A percentile compares a stretch with the other conserved stretches of the same genome.
Conservation (phyloP, 2,113 vertebrate genomes). For the Nyctibius bracteatus region DNA sequence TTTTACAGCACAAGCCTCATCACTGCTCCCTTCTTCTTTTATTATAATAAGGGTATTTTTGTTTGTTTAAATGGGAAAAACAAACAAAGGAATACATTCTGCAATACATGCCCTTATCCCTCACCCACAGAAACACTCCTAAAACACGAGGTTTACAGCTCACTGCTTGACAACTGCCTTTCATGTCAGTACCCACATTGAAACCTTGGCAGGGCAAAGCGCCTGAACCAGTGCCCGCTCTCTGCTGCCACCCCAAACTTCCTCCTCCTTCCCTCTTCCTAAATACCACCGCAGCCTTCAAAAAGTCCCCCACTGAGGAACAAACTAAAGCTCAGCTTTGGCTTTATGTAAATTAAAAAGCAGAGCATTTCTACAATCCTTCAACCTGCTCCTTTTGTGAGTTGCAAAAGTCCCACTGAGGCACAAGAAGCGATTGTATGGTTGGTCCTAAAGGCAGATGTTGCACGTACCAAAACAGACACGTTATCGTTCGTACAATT, state of each 20-base stretch:
- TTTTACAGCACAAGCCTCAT: not conserved
- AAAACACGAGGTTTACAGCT: not conserved
- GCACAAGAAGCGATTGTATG: fast-evolving
- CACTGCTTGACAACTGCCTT: not conserved
- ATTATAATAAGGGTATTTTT: not conserved
- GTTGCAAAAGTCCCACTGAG: not conserved
- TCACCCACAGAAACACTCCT: not conserved
- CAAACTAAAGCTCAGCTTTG: not conserved
- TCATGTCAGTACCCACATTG: not conserved
- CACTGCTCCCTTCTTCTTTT: not conserved
- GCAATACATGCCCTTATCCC: not conserved
- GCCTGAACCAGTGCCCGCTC: not conserved
- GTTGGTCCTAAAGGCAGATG: not conserved
- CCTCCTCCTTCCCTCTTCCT: not conserved
- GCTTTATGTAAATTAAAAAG: not conserved
- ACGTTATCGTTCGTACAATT: not conserved
- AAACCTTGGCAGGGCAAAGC: not conserved
- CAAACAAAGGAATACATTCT: not conserved
- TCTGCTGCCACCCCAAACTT: not conserved
- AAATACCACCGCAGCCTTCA: not conserved
- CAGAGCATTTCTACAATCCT: not conserved
- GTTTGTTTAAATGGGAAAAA: not conserved
- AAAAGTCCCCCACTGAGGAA: not conserved
- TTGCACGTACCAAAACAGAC: not conserved
- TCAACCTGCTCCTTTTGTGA: not conserved